Conservation (phyloP, 2,797 vertebrate species). For the Silurus lanzhouensis region DNA sequence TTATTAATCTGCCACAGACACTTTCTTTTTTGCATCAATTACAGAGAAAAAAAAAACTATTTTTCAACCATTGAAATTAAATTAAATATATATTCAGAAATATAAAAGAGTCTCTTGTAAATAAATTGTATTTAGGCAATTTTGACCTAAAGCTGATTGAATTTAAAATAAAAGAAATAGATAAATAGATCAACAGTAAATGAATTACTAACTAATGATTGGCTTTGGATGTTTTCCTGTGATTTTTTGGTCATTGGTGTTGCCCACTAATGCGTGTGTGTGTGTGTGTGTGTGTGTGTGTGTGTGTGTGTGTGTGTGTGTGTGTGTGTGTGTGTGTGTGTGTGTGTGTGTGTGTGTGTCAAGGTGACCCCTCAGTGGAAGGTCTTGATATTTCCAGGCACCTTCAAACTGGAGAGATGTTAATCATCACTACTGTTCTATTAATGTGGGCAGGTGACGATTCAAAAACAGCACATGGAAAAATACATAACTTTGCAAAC, state of each 20-base stretch:
- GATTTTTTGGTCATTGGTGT: not conserved
- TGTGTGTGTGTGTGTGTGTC: not conserved
- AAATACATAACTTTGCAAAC: not conserved
- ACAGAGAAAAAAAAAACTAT: not conserved
- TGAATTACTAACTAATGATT: not conserved
- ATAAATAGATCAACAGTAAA: not conserved
- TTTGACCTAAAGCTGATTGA: not conserved
- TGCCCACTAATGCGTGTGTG: not conserved
- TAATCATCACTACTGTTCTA: conserved; percentile 93
- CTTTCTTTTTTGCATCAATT: not conserved
- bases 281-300: not conserved
- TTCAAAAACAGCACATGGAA: not conserved
- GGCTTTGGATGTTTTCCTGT: not conserved
- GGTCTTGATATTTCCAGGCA: conserved; percentile 88
- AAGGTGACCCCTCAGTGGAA: conserved; percentile 92
- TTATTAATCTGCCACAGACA: not conserved
- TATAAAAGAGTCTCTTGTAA: not conserved
- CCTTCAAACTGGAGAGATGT: conserved; percentile 90
- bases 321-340: not conserved
- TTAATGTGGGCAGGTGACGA: conserved; percentile 93
- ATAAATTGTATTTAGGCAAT: not conserved
- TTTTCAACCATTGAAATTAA: not conserved
- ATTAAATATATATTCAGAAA: not conserved
- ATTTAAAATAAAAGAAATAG: not conserved
- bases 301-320: not conserved